Base-by-base conservation (phyloP, 2,113 vertebrate genomes). In the Gila orcuttii region DNA sequence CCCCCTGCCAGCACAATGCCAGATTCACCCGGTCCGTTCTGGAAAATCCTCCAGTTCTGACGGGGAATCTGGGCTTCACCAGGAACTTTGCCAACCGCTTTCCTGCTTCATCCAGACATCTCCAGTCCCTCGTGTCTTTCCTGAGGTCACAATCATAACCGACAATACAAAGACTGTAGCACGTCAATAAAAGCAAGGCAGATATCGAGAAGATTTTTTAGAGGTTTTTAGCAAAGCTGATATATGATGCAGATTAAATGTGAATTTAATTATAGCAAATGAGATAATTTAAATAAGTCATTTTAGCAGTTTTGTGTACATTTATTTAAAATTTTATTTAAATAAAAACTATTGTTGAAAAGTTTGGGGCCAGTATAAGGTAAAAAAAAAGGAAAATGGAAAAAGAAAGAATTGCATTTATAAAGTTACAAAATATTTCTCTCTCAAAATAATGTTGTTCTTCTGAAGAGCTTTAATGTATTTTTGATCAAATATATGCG, bases 21-120 rank as follows among this genome's bases (percentile, higher is more conserved):
- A 79, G 77, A 79, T 79, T 79, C 77, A 79, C 73, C 42, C 73
- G 73, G 31, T 39, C 31, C 77, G 12, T 79, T 79, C 31, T n/a
- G 77, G 55, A 59, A 79, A 79, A 60, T 75, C 42, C 73, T 50
- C 73, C 73, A 75, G 42, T 50, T 75, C 42, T 47, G 73, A 75
- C 5, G 6, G 71, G 69, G 73, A 47, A 75, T 75, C 39, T 47
- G 39, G 73, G 42, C 73, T 28, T 28, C 28, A 28, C 1, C 28
- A 28, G 28, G 28, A 28, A 1, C 28, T 71, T 36, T 71, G 68
- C 68, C 36, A 5, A 73, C 31, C 10, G 21, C 73, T 75, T 28
- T 74, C 42, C 71, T 45, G 39, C 39, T 74, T 42, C 42, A 47
- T 71, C 42, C 68, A 42, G 36, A n/a, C 68, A 39, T 39, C 19